phyloP scores from a whole-genome alignment of 2,113 vertebrate species.

The Phodopus roborovskii region DNA sequence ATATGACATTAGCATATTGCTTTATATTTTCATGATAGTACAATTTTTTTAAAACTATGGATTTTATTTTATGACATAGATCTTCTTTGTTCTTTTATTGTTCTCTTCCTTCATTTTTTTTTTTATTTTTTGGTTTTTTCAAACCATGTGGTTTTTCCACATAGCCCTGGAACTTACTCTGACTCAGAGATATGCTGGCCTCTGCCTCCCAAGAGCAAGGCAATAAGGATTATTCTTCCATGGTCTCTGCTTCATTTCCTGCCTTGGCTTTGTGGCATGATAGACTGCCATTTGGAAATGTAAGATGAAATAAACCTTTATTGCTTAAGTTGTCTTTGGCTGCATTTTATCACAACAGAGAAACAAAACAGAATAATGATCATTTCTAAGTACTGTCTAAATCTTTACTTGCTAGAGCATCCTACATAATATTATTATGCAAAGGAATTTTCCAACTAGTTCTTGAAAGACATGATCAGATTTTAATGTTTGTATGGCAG shows the following conservation, averaged over 20 bases:
- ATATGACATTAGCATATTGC: not conserved
- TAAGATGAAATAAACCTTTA: not conserved
- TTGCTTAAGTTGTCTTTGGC: not conserved
- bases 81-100: not conserved
- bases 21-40: not conserved
- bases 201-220: not conserved
- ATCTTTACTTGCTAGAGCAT: not conserved
- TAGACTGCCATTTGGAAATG: not conserved
- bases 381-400: not conserved
- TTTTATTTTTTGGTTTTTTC: not conserved
- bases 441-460: not conserved
- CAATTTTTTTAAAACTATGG: not conserved
- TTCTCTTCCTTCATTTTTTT: too few species aligned
- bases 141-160: not conserved
- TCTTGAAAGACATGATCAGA: not conserved
- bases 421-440: not conserved
- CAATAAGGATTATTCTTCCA: not conserved
- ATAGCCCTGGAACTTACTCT: not conserved
- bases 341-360: not conserved
- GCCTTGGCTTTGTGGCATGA: not conserved
- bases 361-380: not conserved
- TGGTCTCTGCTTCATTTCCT: not conserved
- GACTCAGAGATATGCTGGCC: not conserved
- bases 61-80: constrained; percentile 22
- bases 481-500: not conserved